Evolutionary conservation across 2,888 invertebrate species (phyloP).

Genomic region (Eupelmus urozonus): DNA sequence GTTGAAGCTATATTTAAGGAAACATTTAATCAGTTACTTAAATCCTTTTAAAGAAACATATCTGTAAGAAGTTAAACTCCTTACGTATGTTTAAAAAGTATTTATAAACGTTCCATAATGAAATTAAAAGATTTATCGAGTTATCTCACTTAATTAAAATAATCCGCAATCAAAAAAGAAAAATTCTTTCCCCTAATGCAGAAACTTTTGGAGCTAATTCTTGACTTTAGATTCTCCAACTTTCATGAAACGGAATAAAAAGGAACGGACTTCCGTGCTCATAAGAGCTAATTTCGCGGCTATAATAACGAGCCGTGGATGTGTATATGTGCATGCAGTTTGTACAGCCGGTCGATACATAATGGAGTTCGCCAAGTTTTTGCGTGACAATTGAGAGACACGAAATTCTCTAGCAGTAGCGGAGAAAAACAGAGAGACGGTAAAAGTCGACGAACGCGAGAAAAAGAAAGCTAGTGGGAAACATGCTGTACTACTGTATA

Average conservation of each 20-base stretch:
- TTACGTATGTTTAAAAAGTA: too few relatives aligned
- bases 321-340: neutral
- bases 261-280: constrained; percentile 25
- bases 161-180: too few relatives aligned
- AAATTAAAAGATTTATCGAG: too few relatives aligned
- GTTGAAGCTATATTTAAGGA: too few relatives aligned
- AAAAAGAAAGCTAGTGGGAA: neutral
- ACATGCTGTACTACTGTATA: too few relatives aligned
- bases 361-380: constrained; percentile 51
- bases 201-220: constrained; percentile 2
- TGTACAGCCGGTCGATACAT: constrained; percentile 26
- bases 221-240: neutral
- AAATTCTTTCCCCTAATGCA: neutral
- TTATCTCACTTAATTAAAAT: too few relatives aligned
- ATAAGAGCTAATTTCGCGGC: constrained; percentile 27
- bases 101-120: too few relatives aligned
- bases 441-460: constrained; percentile 33
- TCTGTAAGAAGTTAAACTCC: too few relatives aligned
- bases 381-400: constrained; percentile 46
- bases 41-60: too few relatives aligned
- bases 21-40: too few relatives aligned
- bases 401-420: constrained; percentile 29
- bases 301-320: constrained; percentile 16
- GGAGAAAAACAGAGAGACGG: constrained; percentile 15
- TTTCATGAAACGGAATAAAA: neutral